These are phyloP conservation scores for Chymomyza procnemis DNA, from an alignment of 2,888 invertebrate species.

Conservation along the genomic window DNA sequence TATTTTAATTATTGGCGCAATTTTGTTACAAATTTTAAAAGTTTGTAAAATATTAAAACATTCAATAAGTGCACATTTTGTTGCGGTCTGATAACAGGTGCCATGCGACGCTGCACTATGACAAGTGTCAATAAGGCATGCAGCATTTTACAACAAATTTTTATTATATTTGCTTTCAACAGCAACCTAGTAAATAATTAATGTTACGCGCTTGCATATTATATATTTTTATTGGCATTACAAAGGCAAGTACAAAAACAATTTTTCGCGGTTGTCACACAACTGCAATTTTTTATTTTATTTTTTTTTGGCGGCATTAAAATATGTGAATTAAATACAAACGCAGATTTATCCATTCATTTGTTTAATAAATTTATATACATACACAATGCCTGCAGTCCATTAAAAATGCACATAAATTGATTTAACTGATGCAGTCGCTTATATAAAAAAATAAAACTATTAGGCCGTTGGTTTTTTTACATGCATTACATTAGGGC, in stretches of 20 bases:
- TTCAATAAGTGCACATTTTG: not conserved
- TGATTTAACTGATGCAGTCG: too few species aligned
- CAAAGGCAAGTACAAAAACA: not conserved
- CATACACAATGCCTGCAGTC: not conserved
- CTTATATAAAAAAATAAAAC: too few species aligned
- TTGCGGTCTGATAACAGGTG: not conserved
- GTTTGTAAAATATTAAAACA: too few species aligned
- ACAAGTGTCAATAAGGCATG: too few species aligned
- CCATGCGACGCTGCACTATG: not conserved
- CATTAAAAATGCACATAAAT: too few species aligned
- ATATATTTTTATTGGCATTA: not conserved
- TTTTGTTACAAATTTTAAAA: not conserved
- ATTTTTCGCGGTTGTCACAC: not conserved
- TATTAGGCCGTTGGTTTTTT: too few species aligned
- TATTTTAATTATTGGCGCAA: not conserved
- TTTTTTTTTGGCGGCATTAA: not conserved
- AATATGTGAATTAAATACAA: not conserved
- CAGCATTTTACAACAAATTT: too few species aligned
- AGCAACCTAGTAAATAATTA: too few species aligned
- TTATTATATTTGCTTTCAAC: not conserved
- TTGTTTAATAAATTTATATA: not conserved
- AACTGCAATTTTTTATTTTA: too few species aligned
- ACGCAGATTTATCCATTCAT: not conserved
- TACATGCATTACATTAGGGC: too few species aligned
- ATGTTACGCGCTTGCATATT: not conserved